phyloP scores from a whole-genome alignment of 2,888 invertebrate species.

The Volucella inanis region DNA sequence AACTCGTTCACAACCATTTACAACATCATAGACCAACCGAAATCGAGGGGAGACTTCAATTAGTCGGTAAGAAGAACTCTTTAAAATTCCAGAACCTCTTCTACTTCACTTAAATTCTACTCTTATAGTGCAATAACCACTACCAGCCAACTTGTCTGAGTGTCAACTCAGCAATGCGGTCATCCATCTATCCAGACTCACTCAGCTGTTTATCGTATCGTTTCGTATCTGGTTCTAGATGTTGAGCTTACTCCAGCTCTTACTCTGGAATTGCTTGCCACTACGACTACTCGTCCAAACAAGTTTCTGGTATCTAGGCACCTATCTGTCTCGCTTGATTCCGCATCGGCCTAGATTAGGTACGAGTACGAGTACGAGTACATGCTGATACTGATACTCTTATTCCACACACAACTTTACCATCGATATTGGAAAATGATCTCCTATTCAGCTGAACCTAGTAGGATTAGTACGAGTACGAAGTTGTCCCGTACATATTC shows the following conservation, averaged over 20 bases:
- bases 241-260: conserved; percentile 5
- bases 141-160: conserved; percentile 70
- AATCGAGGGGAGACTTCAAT: conserved; percentile 54
- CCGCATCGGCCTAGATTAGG: conserved; percentile 73
- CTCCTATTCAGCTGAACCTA: conserved; percentile 8
- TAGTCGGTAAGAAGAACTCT: conserved; percentile 66
- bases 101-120: background rate
- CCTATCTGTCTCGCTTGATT: conserved; percentile 74
- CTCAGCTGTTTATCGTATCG: conserved; percentile 63
- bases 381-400: conserved; percentile 57
- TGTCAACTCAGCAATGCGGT: conserved; percentile 74
- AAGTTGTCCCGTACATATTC: conserved; percentile 49
- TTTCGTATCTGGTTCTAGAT: background rate
- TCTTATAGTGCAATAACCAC: conserved; percentile 9
- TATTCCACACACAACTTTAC: background rate
- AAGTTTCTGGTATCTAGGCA: conserved; percentile 62
- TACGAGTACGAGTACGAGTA: conserved; percentile 13
- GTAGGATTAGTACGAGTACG: conserved; percentile 34
- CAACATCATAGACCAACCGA: conserved; percentile 70
- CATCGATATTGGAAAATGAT: background rate
- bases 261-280: conserved; percentile 24
- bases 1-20: conserved; percentile 71
- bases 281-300: conserved; percentile 25
- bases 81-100: conserved; percentile 72
- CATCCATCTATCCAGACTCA: conserved; percentile 73